Base-by-base conservation (phyloP, 37 sponge, comb jelly and placozoan species). In the Geodia barretti region DNA sequence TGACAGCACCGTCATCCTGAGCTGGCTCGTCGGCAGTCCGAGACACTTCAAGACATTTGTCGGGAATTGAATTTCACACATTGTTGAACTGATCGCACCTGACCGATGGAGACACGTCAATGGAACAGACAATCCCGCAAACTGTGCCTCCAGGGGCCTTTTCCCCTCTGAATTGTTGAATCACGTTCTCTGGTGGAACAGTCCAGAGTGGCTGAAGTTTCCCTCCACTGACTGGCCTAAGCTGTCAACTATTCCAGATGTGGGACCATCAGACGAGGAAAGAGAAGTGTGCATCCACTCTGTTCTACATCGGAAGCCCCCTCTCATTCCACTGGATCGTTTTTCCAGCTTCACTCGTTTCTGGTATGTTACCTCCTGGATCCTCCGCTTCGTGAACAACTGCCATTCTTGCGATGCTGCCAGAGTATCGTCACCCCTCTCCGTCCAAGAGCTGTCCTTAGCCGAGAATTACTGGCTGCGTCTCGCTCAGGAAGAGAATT, bases 141-240 rank as follows among this genome's bases (percentile, higher is more conserved):
- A 79, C 34, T 68, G 68, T 68, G 80, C 70, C 25, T 68, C 80
- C 24, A 42, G 80, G 41, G 84, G 84, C 17, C 7, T 75, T 23
- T 54, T 29, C 25, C 76, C 84, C 21, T 67, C 84, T n/a, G 84
- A 68, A 60, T 36, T 83, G 35, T 1, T 83, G 36, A 54, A 37
- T 47, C 68, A 75, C 69, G 19, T n/a, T 14, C 76, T 83, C 7
- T 83, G 84, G 76, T 83, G 84, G 84, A 31, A 75, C 30, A 33
- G 39, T 37, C 83, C 83, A 11, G 21, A 17, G 5, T 73, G 83
- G 83, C 26, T 82, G 19, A 73, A 23, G 30, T 60, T 62, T 61
- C 31, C 7, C 26, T 24, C 41, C 26, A 0, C 26, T 24, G 35
- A 31, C 11, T 60, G 76, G 62, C 76, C 76, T 36, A 73, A 73